Evolutionary conservation across 2,113 vertebrate genomes (phyloP), one percentile per base, ranked within the genome.

Genomic region (Sitta europaea): DNA sequence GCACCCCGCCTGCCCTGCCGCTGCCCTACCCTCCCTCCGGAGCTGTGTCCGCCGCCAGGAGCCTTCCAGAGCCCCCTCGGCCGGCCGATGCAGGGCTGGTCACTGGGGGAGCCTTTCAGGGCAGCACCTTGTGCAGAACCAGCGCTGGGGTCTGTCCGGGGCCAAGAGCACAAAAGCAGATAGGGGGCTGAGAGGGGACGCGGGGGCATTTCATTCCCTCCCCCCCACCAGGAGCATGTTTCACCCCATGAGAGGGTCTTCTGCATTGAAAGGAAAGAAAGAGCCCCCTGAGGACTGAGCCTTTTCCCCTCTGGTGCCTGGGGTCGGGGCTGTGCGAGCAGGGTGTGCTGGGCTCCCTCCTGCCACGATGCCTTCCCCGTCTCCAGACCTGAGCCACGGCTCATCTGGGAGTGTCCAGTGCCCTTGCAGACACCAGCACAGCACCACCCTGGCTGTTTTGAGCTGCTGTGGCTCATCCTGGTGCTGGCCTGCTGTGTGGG

Each of bases 41-140:
- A 77, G 73, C 75, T 14, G 11, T 51, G 62, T 1, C 53, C 0
- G 6, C 65, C 0, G 2, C 48, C 70, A 20, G 1, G 0, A 7
- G 0, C 4, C 31, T 38, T 7, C 13, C 48, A 12, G 38, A 24
- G 73, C 5, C 36, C 67, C 45, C 85, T 77, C 1, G 2, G 4
- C 0, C 0, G 27, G 0, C 1, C 48, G 33, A 40, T 36, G 92
- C 28, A 29, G 9, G 23, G 28, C 7, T 5, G 2, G 8, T 12
- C 10, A 51, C 8, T 31, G 35, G 20, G 33, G 2, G 12, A 50
- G 42, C 19, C 63, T 62, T 71, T 87, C 73, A 48, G 77, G 72
- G 43, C 57, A 51, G 65, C 35, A 66, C 43, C 65, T 71, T 4
- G 4, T 28, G 5, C 0, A 0, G 33, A 42, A 24, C 47, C 6